Percentiles rank a stretch among this genome's conserved stretches.
Conservation (phyloP, 2,888 invertebrate species). For the Lypha dubia region DNA sequence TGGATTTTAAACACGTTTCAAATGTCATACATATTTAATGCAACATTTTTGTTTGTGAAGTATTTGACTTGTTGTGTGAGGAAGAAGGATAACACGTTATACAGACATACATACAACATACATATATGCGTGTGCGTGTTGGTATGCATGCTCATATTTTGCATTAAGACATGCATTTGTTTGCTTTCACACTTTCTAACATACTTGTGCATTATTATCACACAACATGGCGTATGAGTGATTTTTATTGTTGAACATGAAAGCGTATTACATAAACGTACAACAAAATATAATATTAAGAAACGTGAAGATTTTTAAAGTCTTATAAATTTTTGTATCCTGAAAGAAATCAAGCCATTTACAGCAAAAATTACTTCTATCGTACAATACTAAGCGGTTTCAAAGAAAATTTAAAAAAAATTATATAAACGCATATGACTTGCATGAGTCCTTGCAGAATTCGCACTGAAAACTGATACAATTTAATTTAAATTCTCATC, state of each 20-base stretch:
- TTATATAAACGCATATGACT: no score
- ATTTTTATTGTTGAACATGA: conserved; percentile 31
- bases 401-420: no score
- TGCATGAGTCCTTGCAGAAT: no score
- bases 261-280: conserved; percentile 24
- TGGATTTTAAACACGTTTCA: conserved; percentile 64
- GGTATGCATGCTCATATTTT: conserved; percentile 14
- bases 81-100: conserved; percentile 31
- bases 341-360: no score
- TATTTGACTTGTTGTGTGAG: conserved; percentile 23
- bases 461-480: no score
- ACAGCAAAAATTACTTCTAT: no score
- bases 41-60: conserved; percentile 30
- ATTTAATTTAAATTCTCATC: no score
- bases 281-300: background rate
- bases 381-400: no score
- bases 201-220: background rate
- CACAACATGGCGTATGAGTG: conserved; percentile 53
- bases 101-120: background rate
- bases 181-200: background rate
- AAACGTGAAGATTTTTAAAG: background rate
- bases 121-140: background rate
- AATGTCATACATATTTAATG: conserved; percentile 65
- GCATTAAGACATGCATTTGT: background rate
- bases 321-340: no score